Percentiles rank a stretch among this genome's conserved stretches.
Conservation (phyloP, 1,140 invertebrate genomes). For the Heliconius nattereri region DNA sequence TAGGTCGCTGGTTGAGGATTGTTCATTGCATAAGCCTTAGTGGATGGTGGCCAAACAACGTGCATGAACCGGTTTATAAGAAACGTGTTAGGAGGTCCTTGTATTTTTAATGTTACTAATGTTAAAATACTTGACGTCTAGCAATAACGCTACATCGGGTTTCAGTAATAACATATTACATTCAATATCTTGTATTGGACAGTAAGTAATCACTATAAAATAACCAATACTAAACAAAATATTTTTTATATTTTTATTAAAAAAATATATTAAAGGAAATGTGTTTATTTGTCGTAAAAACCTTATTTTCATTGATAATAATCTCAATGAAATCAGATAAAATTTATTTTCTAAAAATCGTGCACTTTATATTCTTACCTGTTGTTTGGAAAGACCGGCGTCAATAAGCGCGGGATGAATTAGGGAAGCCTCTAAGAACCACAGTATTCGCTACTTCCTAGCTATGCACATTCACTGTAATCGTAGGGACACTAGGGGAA, state of each 20-base stretch:
- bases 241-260: neutral
- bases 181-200: neutral
- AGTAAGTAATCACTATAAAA: neutral
- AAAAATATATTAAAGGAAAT: neutral
- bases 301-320: neutral
- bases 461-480: slow-evolving; percentile 56
- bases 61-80: slow-evolving; percentile 74
- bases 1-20: slow-evolving; percentile 44
- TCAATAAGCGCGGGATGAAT: slow-evolving; percentile 56
- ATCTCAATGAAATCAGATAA: neutral
- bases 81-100: slow-evolving; percentile 79
- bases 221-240: neutral
- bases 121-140: neutral
- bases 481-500: slow-evolving; percentile 43
- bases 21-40: slow-evolving; percentile 72
- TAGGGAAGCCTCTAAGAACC: slow-evolving; percentile 50
- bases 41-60: slow-evolving; percentile 56
- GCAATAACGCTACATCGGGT: neutral
- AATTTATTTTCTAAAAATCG: neutral
- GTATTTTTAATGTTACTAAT: slow-evolving; percentile 42
- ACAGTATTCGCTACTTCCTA: slow-evolving; percentile 48
- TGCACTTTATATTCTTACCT: slow-evolving; percentile 60
- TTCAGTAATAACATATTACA: neutral
- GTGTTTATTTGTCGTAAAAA: neutral
- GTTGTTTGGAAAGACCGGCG: slow-evolving; percentile 61